Percentiles rank a stretch among this genome's conserved stretches.
These are phyloP conservation scores for Salpingus planirostris DNA, from an alignment of 2,888 invertebrate genomes.

Conservation along the genomic window DNA sequence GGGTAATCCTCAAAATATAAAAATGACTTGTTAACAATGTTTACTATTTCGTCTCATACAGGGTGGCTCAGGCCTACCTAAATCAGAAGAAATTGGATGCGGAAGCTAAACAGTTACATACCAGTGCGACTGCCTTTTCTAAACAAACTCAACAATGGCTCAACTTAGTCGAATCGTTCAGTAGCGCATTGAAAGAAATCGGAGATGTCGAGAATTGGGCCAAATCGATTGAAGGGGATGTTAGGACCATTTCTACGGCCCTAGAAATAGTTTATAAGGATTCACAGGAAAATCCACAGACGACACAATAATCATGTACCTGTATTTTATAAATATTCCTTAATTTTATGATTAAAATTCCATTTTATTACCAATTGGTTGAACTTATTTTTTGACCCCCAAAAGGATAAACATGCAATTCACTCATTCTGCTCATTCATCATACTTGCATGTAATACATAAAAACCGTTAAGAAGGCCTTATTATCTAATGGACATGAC, in stretches of 20 bases:
- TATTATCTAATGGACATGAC: no score
- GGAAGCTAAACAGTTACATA: slow-evolving; percentile 92
- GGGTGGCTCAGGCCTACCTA: slow-evolving; percentile 95
- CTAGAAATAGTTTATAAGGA: slow-evolving; percentile 89
- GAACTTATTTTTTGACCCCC: no score
- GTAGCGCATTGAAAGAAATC: slow-evolving; percentile 84
- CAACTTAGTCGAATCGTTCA: slow-evolving; percentile 80
- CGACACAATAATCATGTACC: slow-evolving; percentile 3
- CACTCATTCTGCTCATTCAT: no score
- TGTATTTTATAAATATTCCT: slow-evolving; percentile 2
- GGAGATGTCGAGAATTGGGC: slow-evolving; percentile 99
- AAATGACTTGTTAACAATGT: neutral
- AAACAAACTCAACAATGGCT: slow-evolving; percentile 97
- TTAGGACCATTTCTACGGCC: slow-evolving; percentile 84
- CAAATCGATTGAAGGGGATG: slow-evolving; percentile 90
- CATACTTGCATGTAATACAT: no score
- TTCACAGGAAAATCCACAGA: slow-evolving; percentile 39
- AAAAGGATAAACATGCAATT: no score
- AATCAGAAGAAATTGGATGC: slow-evolving; percentile 97
- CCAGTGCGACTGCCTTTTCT: slow-evolving; percentile 88
- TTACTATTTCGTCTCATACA: slow-evolving; percentile 33
- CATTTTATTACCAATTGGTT: no score
- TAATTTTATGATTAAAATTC: neutral
- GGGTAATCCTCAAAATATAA: slow-evolving; percentile 57
- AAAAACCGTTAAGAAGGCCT: no score